Evolutionary conservation across 2,113 vertebrate species (phyloP).

Genomic region (Eclectus roratus): DNA sequence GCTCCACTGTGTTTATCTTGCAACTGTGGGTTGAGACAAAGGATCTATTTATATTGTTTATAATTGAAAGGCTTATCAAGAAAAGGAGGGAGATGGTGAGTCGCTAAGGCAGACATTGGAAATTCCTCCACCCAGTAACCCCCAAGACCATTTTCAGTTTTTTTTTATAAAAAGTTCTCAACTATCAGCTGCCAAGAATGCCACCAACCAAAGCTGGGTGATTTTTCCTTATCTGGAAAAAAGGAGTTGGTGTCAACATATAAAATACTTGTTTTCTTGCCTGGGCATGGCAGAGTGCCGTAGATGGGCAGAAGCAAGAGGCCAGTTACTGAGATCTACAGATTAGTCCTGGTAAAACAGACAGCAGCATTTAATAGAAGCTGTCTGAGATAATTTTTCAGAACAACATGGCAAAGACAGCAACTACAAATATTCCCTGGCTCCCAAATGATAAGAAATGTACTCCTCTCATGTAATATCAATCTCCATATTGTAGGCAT

Average conservation of each 20-base stretch:
- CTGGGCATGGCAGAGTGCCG: background rate
- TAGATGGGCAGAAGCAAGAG: background rate
- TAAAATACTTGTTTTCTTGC: background rate
- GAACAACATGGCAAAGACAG: background rate
- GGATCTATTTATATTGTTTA: background rate
- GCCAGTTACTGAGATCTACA: background rate
- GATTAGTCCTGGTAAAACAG: background rate
- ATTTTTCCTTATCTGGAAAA: background rate
- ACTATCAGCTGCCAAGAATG: background rate
- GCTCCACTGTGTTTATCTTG: background rate
- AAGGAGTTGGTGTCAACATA: background rate
- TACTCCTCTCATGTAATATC: background rate
- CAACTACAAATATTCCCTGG: background rate
- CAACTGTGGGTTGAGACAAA: background rate
- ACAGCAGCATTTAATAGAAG: background rate
- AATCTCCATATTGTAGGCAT: background rate
- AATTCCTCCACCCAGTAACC: background rate
- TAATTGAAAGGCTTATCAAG: background rate
- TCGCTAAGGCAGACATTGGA: background rate
- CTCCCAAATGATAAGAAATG: background rate
- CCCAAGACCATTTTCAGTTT: background rate
- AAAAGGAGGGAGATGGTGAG: rapidly evolving
- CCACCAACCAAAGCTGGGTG: background rate
- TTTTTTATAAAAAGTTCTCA: background rate
- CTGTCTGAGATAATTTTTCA: background rate